These are phyloP conservation scores for Apomyelois bistriatella DNA, from an alignment of 2,888 invertebrate genomes.

Conservation along the genomic window DNA sequence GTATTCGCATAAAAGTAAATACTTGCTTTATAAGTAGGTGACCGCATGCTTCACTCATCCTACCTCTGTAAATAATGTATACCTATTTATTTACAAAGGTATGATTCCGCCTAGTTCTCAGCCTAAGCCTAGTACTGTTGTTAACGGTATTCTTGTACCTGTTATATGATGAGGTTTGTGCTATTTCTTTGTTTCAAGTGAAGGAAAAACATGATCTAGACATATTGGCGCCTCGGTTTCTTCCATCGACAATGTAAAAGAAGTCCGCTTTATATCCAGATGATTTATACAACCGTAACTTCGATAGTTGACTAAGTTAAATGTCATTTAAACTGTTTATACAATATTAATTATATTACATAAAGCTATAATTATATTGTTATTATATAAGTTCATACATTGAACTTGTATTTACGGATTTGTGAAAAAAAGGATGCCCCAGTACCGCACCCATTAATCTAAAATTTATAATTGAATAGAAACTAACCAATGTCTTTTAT, in stretches of 20 bases:
- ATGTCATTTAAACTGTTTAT: no score
- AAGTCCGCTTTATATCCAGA: neutral
- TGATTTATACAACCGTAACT: neutral
- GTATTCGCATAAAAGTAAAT: no score
- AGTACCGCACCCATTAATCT: no score
- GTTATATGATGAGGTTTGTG: conserved; percentile 11
- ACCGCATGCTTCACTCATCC: neutral
- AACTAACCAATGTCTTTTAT: no score
- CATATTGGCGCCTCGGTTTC: conserved; percentile 10
- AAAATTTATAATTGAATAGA: no score
- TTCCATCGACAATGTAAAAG: conserved; percentile 1
- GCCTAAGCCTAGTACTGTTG: conserved; percentile 4
- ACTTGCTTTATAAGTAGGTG: no score
- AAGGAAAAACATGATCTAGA: conserved; percentile 23
- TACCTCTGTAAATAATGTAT: neutral
- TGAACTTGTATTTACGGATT: no score
- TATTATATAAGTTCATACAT: no score
- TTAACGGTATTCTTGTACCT: conserved; percentile 9
- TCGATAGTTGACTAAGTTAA: no score
- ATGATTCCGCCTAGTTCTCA: conserved; percentile 9
- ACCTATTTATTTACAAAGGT: neutral
- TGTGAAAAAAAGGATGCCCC: no score
- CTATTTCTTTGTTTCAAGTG: conserved; percentile 19
- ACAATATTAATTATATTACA: no score
- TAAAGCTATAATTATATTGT: no score